Evolutionary conservation across 1,140 invertebrate species (phyloP).

Genomic region (Diachasmimorpha longicaudata): DNA sequence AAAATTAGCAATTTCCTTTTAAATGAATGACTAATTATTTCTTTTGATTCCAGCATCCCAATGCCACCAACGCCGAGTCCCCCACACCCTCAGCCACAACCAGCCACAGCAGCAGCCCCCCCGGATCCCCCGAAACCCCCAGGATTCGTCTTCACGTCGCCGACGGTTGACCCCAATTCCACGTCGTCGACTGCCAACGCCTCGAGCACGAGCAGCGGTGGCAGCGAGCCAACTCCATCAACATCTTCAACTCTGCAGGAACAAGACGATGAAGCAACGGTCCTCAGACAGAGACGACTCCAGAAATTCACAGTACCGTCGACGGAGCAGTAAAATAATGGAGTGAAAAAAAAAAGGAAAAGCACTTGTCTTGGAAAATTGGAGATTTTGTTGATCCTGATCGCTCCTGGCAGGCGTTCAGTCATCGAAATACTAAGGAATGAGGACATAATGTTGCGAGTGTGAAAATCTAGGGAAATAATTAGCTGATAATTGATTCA

Average conservation of each 20-base stretch:
- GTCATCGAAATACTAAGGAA: not conserved
- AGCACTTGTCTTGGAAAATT: not conserved
- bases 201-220: constrained; percentile 24
- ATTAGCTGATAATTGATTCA: too few species aligned
- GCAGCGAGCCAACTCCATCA: constrained; percentile 34
- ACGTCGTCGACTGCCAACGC: constrained; percentile 2
- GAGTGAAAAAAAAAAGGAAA: not conserved
- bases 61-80: constrained; percentile 33
- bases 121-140: not conserved
- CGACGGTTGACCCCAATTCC: not conserved
- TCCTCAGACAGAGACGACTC: constrained; percentile 71
- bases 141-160: not conserved
- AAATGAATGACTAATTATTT: not conserved
- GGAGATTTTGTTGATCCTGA: not conserved
- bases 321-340: constrained; percentile 15
- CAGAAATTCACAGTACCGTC: constrained; percentile 66
- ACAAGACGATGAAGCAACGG: constrained; percentile 59
- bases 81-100: not conserved
- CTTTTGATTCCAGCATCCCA: constrained; percentile 45
- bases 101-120: not conserved
- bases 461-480: too few species aligned
- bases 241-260: constrained; percentile 37
- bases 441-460: too few species aligned
- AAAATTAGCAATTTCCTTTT: too few species aligned
- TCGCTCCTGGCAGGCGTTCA: not conserved